These are phyloP conservation scores for Lepilemur ruficaudatus DNA, from an alignment of 2,797 vertebrate species.

Conservation along the genomic window DNA sequence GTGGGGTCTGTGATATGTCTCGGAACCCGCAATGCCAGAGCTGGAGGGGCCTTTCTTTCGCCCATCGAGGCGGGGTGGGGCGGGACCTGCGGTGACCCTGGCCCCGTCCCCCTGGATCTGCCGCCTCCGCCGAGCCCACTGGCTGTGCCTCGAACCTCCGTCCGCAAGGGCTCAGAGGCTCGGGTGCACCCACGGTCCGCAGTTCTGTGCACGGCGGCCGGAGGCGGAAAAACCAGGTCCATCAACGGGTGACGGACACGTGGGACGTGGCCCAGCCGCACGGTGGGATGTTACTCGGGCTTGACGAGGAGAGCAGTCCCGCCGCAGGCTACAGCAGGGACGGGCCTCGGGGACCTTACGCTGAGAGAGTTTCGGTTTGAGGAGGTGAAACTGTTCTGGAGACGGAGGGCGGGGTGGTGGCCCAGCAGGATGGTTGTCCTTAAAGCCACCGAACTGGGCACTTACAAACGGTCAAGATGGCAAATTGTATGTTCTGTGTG, in stretches of 20 bases:
- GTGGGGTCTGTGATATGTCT: neutral
- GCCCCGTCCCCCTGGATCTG: neutral
- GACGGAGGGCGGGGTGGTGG: neutral
- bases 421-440: neutral
- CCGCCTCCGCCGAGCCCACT: fast-evolving
- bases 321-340: neutral
- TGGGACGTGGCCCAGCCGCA: fast-evolving
- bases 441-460: neutral
- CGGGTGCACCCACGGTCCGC: fast-evolving
- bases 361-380: neutral
- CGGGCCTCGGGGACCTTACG: fast-evolving
- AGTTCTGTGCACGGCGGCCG: neutral
- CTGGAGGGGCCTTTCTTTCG: too few relatives aligned
- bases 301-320: too few relatives aligned
- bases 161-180: neutral
- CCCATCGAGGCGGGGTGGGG: neutral
- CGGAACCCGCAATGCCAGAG: neutral
- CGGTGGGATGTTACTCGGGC: neutral
- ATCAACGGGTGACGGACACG: neutral
- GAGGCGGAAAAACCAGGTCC: neutral
- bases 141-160: neutral
- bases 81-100: neutral
- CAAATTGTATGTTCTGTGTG: neutral
- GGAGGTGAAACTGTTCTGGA: neutral
- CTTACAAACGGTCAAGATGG: neutral